Evolutionary conservation across 2,888 invertebrate species (phyloP).

Genomic region (Zhuqinia jingwanae): DNA sequence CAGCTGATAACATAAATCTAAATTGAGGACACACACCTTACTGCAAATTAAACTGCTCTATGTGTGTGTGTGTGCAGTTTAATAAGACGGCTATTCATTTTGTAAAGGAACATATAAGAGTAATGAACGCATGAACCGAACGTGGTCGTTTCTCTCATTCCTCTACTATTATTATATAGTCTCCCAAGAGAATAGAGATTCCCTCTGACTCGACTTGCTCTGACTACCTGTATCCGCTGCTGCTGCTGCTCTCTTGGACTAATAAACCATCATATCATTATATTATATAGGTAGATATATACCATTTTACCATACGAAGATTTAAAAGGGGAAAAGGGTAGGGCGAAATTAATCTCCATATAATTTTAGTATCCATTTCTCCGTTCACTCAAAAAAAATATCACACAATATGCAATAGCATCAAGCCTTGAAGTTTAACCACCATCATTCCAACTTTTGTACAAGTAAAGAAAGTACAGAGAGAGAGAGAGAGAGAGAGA

Average conservation of each 20-base stretch:
- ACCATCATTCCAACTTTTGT: not conserved
- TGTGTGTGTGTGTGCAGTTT: not conserved
- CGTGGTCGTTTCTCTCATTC: slow-evolving; percentile 27
- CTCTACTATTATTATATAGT: not conserved
- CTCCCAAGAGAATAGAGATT: slow-evolving; percentile 22
- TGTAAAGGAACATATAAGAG: not conserved
- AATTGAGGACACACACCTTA: slow-evolving; percentile 60
- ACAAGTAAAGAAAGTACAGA: not conserved
- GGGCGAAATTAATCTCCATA: slow-evolving; percentile 62
- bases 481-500: no score
- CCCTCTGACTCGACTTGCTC: not conserved
- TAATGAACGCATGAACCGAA: slow-evolving; percentile 25
- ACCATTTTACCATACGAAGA: slow-evolving; percentile 8
- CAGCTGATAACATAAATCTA: slow-evolving; percentile 56
- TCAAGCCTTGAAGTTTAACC: not conserved
- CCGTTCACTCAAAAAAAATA: slow-evolving; percentile 14
- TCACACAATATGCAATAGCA: slow-evolving; percentile 10
- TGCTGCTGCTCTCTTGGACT: not conserved
- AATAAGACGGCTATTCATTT: not conserved
- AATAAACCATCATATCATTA: not conserved
- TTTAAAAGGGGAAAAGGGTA: slow-evolving; percentile 39
- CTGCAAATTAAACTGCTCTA: slow-evolving; percentile 13
- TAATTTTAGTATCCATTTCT: slow-evolving; percentile 49
- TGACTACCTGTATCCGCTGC: slow-evolving; percentile 40
- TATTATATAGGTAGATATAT: not conserved